A percentile compares a stretch with the other conserved stretches of the same genome.
Conservation (phyloP, 2,113 vertebrate genomes). For the Oncorhynchus mykiss region DNA sequence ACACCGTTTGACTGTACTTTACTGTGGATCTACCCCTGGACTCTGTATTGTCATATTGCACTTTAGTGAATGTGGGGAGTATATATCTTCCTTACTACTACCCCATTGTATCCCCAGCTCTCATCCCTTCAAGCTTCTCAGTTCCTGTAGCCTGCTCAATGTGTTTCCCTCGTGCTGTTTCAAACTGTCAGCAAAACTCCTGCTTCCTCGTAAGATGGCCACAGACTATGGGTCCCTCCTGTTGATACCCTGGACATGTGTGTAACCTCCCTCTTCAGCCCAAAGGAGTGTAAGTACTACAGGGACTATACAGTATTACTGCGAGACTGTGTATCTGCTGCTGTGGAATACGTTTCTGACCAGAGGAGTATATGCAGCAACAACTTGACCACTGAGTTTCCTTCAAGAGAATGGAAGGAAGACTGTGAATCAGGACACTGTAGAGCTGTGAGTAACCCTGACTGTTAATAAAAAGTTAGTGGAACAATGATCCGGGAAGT, state of each 20-base stretch:
- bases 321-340: constrained; percentile 6
- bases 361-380: constrained; percentile 10
- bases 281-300: not conserved
- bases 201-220: constrained; percentile 21
- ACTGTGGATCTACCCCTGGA: constrained; percentile 7
- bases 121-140: constrained; percentile 6
- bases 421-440: not conserved
- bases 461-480: not conserved
- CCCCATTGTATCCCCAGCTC: constrained; percentile 5
- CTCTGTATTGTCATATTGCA: not conserved
- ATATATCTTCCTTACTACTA: constrained; percentile 8
- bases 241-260: constrained; percentile 11
- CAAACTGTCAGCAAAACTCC: constrained; percentile 21
- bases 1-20: not conserved
- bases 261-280: constrained; percentile 17
- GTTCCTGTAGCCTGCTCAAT: constrained; percentile 9
- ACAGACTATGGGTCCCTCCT: not conserved
- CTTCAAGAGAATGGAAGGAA: constrained; percentile 15
- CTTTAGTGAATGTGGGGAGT: not conserved
- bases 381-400: constrained; percentile 1
- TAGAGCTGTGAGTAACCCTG: no score
- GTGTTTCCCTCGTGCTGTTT: constrained; percentile 26
- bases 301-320: constrained; percentile 15
- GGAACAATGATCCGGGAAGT: constrained; percentile 23
- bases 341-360: constrained; percentile 4